These are phyloP conservation scores for Ophioninae sp. DNA, from an alignment of 2,888 invertebrate genomes.

Conservation along the genomic window DNA sequence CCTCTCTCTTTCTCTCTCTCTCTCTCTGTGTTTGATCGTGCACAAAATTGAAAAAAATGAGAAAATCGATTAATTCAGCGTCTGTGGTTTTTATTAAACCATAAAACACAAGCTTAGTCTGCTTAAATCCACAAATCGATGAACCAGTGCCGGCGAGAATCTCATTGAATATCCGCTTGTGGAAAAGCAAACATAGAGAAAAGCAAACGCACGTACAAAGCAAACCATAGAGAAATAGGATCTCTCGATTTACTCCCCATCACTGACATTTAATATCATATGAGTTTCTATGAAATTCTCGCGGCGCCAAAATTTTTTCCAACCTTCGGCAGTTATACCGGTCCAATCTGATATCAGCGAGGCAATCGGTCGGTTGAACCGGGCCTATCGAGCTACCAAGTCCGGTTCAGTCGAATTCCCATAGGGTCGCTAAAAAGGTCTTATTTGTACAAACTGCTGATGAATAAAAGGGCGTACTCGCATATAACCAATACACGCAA, in stretches of 20 bases:
- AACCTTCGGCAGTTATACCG: slow-evolving; percentile 28
- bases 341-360: slow-evolving; percentile 53
- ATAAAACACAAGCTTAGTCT: not conserved
- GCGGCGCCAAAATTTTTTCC: slow-evolving; percentile 5
- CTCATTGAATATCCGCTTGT: not conserved
- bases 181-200: not conserved
- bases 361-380: slow-evolving; percentile 42
- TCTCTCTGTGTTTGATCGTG: too few relatives aligned
- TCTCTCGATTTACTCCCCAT: slow-evolving; percentile 6
- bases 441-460: slow-evolving; percentile 3
- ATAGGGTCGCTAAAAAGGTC: slow-evolving; percentile 16
- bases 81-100: not conserved
- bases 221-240: not conserved
- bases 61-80: not conserved
- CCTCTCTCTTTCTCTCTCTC: too few relatives aligned
- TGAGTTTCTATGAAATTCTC: slow-evolving; percentile 9
- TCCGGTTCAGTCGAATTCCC: slow-evolving; percentile 4
- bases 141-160: too few relatives aligned
- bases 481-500: not conserved
- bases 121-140: not conserved
- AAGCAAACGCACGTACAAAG: not conserved
- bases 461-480: slow-evolving; percentile 20
- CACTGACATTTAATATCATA: slow-evolving; percentile 51
- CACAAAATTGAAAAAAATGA: not conserved
- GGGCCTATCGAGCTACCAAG: slow-evolving; percentile 41